Conservation (phyloP, 2,797 vertebrate species). For the Eulemur mongoz region DNA sequence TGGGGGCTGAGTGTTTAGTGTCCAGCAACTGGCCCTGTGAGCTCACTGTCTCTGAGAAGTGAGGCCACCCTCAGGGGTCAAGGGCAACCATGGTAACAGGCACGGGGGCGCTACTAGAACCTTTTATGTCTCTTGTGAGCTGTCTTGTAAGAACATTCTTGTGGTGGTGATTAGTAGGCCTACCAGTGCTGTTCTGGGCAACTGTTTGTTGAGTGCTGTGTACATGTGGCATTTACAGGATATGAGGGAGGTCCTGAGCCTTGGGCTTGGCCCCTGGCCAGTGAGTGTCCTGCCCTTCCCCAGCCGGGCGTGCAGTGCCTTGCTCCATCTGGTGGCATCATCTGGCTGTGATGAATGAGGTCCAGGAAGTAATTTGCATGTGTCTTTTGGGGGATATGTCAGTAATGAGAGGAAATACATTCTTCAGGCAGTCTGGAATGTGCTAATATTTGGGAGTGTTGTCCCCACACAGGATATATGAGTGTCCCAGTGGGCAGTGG, state of each 20-base stretch:
- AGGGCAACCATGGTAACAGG: not conserved
- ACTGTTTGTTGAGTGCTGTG: conserved; percentile 71
- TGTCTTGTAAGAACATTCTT: conserved; percentile 31
- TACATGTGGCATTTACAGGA: conserved; percentile 66
- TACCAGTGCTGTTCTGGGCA: conserved; percentile 43
- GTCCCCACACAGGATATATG: not conserved
- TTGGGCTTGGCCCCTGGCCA: not conserved
- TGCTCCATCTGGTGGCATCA: not conserved
- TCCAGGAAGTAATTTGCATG: not conserved
- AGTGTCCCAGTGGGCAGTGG: not conserved
- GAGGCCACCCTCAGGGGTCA: not conserved
- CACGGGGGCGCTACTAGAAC: conserved; percentile 42
- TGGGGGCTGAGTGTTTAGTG: conserved; percentile 47
- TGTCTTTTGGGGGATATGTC: not conserved
- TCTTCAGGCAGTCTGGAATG: not conserved
- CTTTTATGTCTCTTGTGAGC: not conserved
- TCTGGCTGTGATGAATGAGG: not conserved
- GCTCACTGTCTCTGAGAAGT: conserved; percentile 25
- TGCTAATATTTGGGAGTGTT: not conserved
- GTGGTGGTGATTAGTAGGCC: conserved; percentile 14
- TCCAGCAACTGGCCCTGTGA: conserved; percentile 43
- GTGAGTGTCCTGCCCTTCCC: conserved; percentile 54
- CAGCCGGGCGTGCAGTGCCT: not conserved
- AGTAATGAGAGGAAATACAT: not conserved
- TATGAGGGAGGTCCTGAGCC: not conserved